Percentiles rank a stretch among this genome's conserved stretches.
phyloP scores from a whole-genome alignment of 2,113 vertebrate species.

The Psilopsiagon aymara region DNA sequence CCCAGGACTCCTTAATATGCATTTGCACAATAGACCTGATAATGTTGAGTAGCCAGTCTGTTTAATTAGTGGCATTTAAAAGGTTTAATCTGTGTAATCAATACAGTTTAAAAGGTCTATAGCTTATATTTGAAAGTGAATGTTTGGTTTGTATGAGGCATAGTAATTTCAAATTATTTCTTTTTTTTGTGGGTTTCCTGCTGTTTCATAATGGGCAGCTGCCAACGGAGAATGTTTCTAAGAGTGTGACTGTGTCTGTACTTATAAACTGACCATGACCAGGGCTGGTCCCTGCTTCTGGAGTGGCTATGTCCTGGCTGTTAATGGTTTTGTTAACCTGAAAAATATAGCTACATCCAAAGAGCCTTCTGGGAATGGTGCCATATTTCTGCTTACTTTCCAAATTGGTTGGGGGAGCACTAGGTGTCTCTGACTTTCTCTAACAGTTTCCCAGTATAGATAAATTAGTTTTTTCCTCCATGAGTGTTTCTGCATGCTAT shows the following conservation, averaged over 20 bases:
- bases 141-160: not conserved
- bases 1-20: not conserved
- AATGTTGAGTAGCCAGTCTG: not conserved
- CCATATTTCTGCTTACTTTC: not conserved
- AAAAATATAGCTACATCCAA: not conserved
- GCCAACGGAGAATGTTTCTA: not conserved
- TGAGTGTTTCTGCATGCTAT: not conserved
- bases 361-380: not conserved
- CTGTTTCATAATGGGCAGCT: not conserved
- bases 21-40: not conserved
- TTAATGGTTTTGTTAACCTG: not conserved
- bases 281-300: not conserved
- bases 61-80: slow-evolving; percentile 1
- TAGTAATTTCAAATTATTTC: not conserved
- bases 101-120: not conserved
- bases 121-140: not conserved
- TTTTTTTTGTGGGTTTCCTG: not conserved
- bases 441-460: not conserved
- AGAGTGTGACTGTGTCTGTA: not conserved
- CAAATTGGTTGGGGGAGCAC: not conserved
- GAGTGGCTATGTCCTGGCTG: not conserved
- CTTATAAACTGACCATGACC: not conserved
- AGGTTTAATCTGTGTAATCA: not conserved
- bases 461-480: not conserved
- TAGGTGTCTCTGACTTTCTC: not conserved